A percentile compares a stretch with the other conserved stretches of the same genome.
Conservation (phyloP, 2,888 invertebrate species). For the Dorcus hopei region DNA sequence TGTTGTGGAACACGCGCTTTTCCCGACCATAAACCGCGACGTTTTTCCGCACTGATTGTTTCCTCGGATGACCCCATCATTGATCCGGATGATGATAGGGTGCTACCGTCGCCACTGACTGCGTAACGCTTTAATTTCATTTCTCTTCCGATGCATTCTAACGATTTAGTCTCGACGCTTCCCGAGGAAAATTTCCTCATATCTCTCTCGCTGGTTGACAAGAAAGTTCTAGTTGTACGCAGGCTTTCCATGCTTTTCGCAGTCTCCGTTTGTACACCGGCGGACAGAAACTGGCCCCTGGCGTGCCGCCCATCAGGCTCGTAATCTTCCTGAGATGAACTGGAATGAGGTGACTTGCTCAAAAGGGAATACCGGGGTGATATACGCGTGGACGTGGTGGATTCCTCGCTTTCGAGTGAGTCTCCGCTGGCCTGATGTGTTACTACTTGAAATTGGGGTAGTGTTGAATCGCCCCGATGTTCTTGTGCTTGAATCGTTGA, state of each 20-base stretch:
- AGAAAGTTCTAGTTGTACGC: slow-evolving; percentile 57
- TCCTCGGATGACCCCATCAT: slow-evolving; percentile 40
- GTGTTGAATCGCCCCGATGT: slow-evolving; percentile 13
- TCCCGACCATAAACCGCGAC: slow-evolving; percentile 66
- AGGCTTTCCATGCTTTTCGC: slow-evolving; percentile 72
- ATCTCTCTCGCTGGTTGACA: slow-evolving; percentile 67
- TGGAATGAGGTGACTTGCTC: slow-evolving; percentile 53
- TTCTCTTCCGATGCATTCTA: slow-evolving; percentile 59
- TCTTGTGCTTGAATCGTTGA: slow-evolving; percentile 27
- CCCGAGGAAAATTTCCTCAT: slow-evolving; percentile 53
- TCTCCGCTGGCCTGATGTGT: slow-evolving; percentile 57
- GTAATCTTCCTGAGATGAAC: slow-evolving; percentile 69
- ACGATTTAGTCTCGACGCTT: slow-evolving; percentile 57
- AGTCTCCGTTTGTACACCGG: slow-evolving; percentile 55
- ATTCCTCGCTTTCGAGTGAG: slow-evolving; percentile 56
- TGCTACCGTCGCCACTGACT: slow-evolving; percentile 59
- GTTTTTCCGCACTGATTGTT: slow-evolving; percentile 59
- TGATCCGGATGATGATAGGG: slow-evolving; percentile 36
- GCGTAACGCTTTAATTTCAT: slow-evolving; percentile 58
- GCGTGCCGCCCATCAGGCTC: slow-evolving; percentile 55
- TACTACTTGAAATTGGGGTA: slow-evolving; percentile 49
- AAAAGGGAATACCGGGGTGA: slow-evolving; percentile 43
- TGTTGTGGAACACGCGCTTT: slow-evolving; percentile 65
- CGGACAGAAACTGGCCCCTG: slow-evolving; percentile 56
- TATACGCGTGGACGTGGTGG: slow-evolving; percentile 35